These are phyloP conservation scores for Periphyllus acericola DNA, from an alignment of 2,888 invertebrate genomes.

Conservation along the genomic window DNA sequence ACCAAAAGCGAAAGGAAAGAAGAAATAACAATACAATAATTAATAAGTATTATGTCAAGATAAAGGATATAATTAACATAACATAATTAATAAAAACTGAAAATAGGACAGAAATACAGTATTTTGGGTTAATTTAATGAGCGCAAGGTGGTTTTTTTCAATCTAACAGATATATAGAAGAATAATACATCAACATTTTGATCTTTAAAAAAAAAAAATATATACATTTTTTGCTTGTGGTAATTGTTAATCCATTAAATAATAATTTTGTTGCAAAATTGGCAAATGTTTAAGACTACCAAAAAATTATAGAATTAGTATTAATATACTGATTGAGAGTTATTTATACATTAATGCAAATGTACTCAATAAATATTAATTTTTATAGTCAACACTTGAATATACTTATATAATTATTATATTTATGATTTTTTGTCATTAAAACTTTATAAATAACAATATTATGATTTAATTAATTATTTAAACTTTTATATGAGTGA, in stretches of 20 bases:
- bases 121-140: constrained; percentile 29
- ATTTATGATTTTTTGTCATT: neutral
- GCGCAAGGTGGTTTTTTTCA: constrained; percentile 22
- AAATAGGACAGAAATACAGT: neutral
- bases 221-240: constrained; percentile 17
- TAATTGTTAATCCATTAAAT: constrained; percentile 18
- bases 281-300: constrained; percentile 26
- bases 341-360: neutral
- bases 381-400: constrained; percentile 1
- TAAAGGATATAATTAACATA: neutral
- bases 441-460: neutral
- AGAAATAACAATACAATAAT: constrained; percentile 7
- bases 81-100: constrained; percentile 4
- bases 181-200: constrained; percentile 41
- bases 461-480: neutral
- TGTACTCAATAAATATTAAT: neutral
- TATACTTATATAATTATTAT: neutral
- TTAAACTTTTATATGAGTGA: neutral
- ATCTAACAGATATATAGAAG: constrained; percentile 58
- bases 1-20: constrained; percentile 55
- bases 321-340: neutral
- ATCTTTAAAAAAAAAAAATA: constrained; percentile 37
- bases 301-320: constrained; percentile 10
- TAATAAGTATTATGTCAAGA: neutral
- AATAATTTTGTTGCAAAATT: constrained; percentile 27